A percentile compares a stretch with the other conserved stretches of the same genome.
phyloP scores from a whole-genome alignment of 2,888 invertebrate species.

The Polia nebulosa region DNA sequence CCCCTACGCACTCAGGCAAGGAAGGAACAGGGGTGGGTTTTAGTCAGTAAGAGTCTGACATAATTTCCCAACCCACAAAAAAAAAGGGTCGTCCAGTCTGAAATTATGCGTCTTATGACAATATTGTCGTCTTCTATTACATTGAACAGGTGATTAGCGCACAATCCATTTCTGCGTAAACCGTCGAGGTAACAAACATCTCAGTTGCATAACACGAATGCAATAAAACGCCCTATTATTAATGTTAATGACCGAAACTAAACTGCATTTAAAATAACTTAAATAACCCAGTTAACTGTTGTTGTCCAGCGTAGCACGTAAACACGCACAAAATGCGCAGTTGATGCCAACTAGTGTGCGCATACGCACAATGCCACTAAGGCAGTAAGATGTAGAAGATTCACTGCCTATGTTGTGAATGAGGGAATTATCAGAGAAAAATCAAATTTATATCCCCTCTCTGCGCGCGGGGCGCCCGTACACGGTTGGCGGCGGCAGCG shows the following conservation, averaged over 20 bases:
- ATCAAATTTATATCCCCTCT: too few species aligned
- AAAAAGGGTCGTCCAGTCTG: too few species aligned
- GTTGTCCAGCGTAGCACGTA: conserved; percentile 48
- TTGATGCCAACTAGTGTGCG: conserved; percentile 56
- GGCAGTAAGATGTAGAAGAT: conserved; percentile 20
- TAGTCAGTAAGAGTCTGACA: too few species aligned
- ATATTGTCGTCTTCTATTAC: too few species aligned
- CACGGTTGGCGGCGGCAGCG: too few species aligned
- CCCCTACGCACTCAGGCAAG: too few species aligned
- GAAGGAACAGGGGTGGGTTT: too few species aligned
- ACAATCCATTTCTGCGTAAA: neutral
- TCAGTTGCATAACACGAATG: neutral
- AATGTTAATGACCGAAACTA: conserved; percentile 29
- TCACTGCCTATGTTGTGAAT: neutral
- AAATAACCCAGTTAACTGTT: conserved; percentile 49
- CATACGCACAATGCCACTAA: conserved; percentile 27
- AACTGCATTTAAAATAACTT: conserved; percentile 55
- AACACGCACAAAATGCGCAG: conserved; percentile 50
- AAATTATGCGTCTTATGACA: too few species aligned
- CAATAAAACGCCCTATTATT: conserved; percentile 26
- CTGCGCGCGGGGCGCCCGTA: too few species aligned
- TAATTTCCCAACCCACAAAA: too few species aligned
- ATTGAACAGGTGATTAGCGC: too few species aligned
- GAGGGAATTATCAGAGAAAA: too few species aligned
- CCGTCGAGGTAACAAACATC: neutral